Evolutionary conservation across 2,888 invertebrate species (phyloP), one percentile per base, ranked within the genome.

Genomic region (Thysanoteuthis rhombus): DNA sequence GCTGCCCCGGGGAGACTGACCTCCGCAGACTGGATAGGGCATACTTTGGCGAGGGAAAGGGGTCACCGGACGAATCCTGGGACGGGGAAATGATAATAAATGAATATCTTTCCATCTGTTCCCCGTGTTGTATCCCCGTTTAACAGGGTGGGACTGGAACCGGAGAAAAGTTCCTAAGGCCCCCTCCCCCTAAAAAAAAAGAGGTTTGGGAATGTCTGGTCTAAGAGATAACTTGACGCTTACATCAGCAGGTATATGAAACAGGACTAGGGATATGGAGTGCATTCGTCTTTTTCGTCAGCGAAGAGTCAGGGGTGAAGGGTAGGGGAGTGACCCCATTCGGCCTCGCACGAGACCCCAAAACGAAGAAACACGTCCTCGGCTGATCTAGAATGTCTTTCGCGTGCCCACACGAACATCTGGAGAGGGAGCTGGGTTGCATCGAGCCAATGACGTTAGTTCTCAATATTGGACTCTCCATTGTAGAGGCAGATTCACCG

Each of bases 271-370:
- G 22, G 22, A 52, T 52, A 52, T 22, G 25, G 25, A 22, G 52
- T 52, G 19, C n/a, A n/a, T n/a, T 12, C n/a, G 2, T 10, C 36
- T 16, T n/a, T 52, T 75, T n/a, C n/a, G 12, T 16, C 75, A 36
- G 75, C n/a, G 16, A 75, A 8, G n/a, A n/a, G n/a, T 12, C 1
- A 16, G 12, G 19, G n/a, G 12, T 8, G 8, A 52, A 90, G 22
- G 94, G 94, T 92, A 94, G 94, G 90, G 58, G 93, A 39, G 94
- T 94, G 93, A 93, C 94, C 93, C 94, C 94, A n/a, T 94, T 94
- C 19, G 42, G 93, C 5, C 93, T 94, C 28, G 93, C 94, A 25
- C 92, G 94, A 42, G 94, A 95, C 93, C 93, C 94, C 36, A 94
- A 94, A 90, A 93, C 47, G 10, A 94, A 93, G 42, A 93, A 94